phyloP scores from a whole-genome alignment of 2,113 vertebrate genomes.

The Benthochromis sp. region DNA sequence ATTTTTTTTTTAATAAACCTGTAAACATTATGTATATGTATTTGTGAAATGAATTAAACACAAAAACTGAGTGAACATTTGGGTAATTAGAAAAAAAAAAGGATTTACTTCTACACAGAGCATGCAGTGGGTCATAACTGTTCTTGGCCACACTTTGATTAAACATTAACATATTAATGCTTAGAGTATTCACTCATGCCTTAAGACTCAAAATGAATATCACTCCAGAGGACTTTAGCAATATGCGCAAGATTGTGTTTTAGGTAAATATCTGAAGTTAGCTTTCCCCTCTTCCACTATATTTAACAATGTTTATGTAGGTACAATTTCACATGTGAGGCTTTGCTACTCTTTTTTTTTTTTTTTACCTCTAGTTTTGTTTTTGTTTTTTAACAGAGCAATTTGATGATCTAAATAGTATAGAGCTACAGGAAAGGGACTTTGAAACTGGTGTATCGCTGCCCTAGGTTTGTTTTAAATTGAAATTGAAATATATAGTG shows the following conservation, averaged over 20 bases:
- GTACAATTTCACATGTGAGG: neutral
- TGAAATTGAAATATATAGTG: neutral
- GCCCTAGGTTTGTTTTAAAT: neutral
- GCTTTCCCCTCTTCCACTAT: neutral
- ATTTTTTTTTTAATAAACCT: neutral
- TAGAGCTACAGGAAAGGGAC: neutral
- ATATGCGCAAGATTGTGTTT: neutral
- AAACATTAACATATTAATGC: neutral
- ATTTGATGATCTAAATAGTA: neutral
- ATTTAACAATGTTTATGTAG: neutral
- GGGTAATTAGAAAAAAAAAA: neutral
- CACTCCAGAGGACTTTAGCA: neutral
- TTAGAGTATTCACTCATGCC: neutral
- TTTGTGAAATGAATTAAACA: neutral
- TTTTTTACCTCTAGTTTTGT: neutral
- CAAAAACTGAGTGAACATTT: neutral
- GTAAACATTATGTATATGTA: neutral
- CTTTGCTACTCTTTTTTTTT: neutral
- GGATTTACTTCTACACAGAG: slow-evolving; percentile 3
- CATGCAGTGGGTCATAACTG: slow-evolving; percentile 36
- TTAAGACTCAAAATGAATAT: neutral
- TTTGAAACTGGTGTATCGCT: neutral
- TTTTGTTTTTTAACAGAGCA: neutral
- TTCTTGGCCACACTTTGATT: slow-evolving; percentile 27
- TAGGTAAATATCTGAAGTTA: neutral